Conservation (phyloP, 2,888 invertebrate genomes). For the Pachycephus smyrnensis region DNA sequence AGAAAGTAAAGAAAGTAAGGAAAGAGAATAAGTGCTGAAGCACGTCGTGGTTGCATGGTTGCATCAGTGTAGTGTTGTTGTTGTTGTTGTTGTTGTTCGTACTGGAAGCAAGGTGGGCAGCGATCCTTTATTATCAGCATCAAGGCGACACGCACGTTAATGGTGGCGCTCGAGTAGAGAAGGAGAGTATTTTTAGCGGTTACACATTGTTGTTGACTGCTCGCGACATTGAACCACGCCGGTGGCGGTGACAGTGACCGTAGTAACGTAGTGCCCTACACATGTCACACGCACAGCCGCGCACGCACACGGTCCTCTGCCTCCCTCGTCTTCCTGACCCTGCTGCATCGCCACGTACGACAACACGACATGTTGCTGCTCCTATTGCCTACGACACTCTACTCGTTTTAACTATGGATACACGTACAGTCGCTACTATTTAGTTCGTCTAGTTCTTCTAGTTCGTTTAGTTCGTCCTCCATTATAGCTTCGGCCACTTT, state of each 20-base stretch:
- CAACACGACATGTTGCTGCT: slow-evolving; percentile 52
- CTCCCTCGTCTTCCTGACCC: no score
- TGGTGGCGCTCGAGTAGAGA: slow-evolving; percentile 31
- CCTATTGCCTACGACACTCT: slow-evolving; percentile 60
- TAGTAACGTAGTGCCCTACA: slow-evolving; percentile 48
- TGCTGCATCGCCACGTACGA: no score
- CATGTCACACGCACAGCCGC: slow-evolving; percentile 58
- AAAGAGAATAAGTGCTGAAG: no score
- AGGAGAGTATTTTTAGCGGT: slow-evolving; percentile 63
- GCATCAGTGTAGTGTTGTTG: no score
- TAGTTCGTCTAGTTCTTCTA: slow-evolving; percentile 48
- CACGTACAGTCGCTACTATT: slow-evolving; percentile 48
- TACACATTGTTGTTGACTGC: slow-evolving; percentile 63
- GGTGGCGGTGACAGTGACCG: slow-evolving; percentile 22
- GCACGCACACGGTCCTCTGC: no score
- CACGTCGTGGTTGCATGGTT: no score
- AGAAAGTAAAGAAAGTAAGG: no score
- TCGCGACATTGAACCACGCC: slow-evolving; percentile 32
- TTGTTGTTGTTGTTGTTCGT: no score
- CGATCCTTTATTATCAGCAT: not conserved
- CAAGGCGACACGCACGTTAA: not conserved
- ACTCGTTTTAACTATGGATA: slow-evolving; percentile 59
- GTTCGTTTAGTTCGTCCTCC: no score
- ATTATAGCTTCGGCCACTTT: slow-evolving; percentile 49
- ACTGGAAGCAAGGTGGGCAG: not conserved